Conservation (phyloP, 2,888 invertebrate genomes). For the Rhogogaster chlorosoma region DNA sequence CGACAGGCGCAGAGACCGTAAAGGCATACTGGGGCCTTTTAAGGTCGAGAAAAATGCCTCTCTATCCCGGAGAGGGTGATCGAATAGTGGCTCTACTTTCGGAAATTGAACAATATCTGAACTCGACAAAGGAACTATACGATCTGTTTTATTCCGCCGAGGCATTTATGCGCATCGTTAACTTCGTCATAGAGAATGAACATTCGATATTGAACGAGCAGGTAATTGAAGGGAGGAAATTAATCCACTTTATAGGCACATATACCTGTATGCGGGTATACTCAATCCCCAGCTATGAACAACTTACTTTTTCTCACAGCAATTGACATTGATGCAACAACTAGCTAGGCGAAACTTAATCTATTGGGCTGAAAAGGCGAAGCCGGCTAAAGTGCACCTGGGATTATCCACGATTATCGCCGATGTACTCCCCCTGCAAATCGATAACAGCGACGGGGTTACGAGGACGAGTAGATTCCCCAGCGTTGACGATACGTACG, state of each 20-base stretch:
- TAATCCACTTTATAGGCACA: background rate
- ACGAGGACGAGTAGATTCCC: conserved; percentile 65
- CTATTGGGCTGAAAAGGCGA: conserved; percentile 73
- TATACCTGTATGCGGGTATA: background rate
- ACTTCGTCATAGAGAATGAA: conserved; percentile 83
- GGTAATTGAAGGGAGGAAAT: conserved; percentile 81
- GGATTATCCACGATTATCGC: conserved; percentile 72
- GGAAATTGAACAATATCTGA: conserved; percentile 81
- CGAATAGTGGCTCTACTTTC: conserved; percentile 81
- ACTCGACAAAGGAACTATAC: conserved; percentile 74
- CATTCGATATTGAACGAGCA: conserved; percentile 86
- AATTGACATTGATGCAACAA: conserved; percentile 67
- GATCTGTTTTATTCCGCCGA: conserved; percentile 81
- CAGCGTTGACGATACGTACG: conserved; percentile 69
- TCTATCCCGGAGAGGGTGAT: conserved; percentile 85
- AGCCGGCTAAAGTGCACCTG: conserved; percentile 70
- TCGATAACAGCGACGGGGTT: conserved; percentile 66
- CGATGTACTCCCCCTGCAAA: conserved; percentile 72
- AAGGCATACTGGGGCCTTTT: conserved; percentile 81
- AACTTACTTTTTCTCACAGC: background rate
- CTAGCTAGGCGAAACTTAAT: conserved; percentile 74
- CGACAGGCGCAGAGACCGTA: conserved; percentile 81
- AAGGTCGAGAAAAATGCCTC: conserved; percentile 76
- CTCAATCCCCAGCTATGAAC: background rate
- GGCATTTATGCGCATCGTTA: conserved; percentile 82